Evolutionary conservation across 53 echinoderm and acorn worm species (phyloP), one percentile per base, ranked within the genome.

Genomic region (Henricia sp.): DNA sequence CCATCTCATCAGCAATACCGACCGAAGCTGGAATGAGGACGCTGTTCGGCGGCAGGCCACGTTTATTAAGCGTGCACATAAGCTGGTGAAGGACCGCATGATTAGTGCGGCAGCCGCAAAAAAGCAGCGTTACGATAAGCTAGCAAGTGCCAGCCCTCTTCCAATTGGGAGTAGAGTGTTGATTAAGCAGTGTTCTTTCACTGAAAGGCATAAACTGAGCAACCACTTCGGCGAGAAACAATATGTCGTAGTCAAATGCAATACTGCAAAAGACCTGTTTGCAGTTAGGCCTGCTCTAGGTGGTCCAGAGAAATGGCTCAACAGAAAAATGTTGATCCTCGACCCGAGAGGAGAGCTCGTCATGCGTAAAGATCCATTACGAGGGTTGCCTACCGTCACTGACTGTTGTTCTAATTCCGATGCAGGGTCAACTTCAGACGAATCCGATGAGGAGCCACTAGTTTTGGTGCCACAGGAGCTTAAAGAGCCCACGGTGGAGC

Each of bases 241-340:
- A 25, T 40, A 80, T 26, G 26, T 80, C 13, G 82, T 80, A 0
- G 65, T 44, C 2, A 63, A 29, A 17, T 19, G 62, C 44, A 80
- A 80, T 43, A 8, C 27, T 14, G 50, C 58, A 8, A 58, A 80
- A 16, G 82, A 80, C 41, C 11, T 83, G 19, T 83, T 30, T 67
- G 83, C 33, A n/a, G 66, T 80, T 16, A 46, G 64, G 30, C 66
- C 66, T 64, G 62, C 82, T 2, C 38, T 65, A n/a, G 83, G 83
- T 3, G 74, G 74, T 56, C 20, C 74, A 23, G 74, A 74, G 56
- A 74, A 13, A 54, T 74, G 74, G 74, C 37, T 74, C 12, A 74
- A 74, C 25, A 4, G 74, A 26, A 74, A 74, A 10, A 27, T 36
- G 54, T 74, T 74, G 38, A 56, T 50, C 19, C 72, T 72, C 35